Conservation (phyloP, 2,113 vertebrate species). For the Tyrannus savana region DNA sequence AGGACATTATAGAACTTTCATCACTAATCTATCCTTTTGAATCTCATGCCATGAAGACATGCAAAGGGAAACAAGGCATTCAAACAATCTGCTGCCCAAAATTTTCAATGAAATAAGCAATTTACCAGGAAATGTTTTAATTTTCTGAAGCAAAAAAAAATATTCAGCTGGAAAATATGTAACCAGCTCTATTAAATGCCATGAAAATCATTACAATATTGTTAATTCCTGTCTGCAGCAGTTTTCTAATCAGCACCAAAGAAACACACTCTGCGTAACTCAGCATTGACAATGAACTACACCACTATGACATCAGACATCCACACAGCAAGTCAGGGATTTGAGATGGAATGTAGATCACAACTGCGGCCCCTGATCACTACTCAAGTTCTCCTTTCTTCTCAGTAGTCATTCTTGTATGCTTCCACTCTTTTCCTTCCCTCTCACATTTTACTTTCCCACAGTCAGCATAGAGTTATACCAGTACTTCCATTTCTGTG, state of each 20-base stretch:
- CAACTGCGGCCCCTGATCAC: fast-evolving
- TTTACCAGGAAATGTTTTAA: background rate
- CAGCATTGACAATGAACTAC: background rate
- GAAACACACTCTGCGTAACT: background rate
- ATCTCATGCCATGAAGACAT: background rate
- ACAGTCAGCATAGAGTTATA: background rate
- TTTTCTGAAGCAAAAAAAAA: background rate
- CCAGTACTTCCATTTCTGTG: background rate
- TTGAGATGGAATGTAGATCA: background rate
- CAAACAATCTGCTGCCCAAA: background rate
- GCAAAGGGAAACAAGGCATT: background rate
- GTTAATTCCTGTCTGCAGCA: background rate
- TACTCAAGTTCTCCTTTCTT: background rate
- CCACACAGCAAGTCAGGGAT: background rate
- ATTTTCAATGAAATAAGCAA: background rate
- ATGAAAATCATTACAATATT: background rate
- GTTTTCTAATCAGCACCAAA: background rate
- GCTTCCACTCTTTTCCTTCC: background rate
- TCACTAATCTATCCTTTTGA: background rate
- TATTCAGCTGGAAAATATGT: background rate
- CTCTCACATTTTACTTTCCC: background rate
- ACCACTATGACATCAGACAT: background rate
- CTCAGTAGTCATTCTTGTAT: fast-evolving
- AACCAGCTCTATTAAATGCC: background rate
- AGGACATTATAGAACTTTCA: background rate